A percentile compares a stretch with the other conserved stretches of the same genome.
These are phyloP conservation scores for Brachionus plicatilis DNA, from an alignment of 1,140 invertebrate species.

Conservation along the genomic window DNA sequence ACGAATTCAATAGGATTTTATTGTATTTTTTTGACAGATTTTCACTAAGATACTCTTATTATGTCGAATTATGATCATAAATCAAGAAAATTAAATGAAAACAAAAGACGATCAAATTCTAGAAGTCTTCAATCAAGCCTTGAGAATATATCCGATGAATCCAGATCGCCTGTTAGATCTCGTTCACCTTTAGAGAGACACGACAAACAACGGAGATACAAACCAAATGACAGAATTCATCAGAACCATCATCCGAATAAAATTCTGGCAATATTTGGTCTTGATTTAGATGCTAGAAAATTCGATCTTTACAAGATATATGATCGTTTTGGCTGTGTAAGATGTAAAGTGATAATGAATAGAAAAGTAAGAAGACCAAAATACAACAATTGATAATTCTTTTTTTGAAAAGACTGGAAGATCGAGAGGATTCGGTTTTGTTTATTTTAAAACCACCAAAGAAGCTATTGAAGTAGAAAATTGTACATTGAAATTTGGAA, in stretches of 20 bases:
- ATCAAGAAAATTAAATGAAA: neutral
- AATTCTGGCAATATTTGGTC: neutral
- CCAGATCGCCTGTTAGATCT: neutral
- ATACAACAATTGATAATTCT: neutral
- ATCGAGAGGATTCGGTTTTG: neutral
- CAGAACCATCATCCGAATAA: neutral
- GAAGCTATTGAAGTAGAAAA: neutral
- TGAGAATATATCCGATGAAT: neutral
- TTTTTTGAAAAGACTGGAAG: neutral
- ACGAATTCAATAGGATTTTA: no score
- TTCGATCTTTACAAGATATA: neutral
- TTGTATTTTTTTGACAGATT: no score
- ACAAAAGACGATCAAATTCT: neutral
- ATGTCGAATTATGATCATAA: neutral
- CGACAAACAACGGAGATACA: neutral
- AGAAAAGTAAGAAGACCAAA: neutral
- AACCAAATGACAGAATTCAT: neutral
- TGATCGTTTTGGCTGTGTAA: neutral
- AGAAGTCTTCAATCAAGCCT: neutral
- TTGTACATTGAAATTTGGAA: neutral
- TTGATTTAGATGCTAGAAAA: neutral
- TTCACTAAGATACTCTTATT: no score
- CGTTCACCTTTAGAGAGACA: neutral
- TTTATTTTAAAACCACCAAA: neutral
- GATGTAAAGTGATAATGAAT: neutral